Percentiles rank a stretch among this genome's conserved stretches.
phyloP scores from a whole-genome alignment of 2,888 invertebrate species.

The Macroteleia sp. region DNA sequence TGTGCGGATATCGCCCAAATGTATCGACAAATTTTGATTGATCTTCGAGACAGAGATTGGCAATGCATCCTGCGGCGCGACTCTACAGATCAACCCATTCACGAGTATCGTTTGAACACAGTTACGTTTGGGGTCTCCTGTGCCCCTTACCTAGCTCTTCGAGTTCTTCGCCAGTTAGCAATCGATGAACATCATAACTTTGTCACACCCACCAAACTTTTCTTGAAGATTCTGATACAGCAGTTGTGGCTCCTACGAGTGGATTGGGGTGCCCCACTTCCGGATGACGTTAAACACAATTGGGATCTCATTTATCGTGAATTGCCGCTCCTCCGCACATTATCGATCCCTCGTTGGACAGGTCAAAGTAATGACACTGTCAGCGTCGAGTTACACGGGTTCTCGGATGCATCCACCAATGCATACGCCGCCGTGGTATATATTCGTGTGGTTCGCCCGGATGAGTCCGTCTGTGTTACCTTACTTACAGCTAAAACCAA shows the following conservation, averaged over 20 bases:
- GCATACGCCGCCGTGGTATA: not conserved
- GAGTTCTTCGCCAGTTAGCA: constrained; percentile 6
- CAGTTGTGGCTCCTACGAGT: not conserved
- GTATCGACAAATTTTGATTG: constrained; percentile 1
- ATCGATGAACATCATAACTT: not conserved
- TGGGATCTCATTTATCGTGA: no score
- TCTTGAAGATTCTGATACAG: not conserved
- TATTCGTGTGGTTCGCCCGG: no score
- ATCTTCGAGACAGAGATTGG: not conserved
- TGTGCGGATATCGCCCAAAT: not conserved
- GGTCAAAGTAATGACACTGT: no score
- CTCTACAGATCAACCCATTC: not conserved
- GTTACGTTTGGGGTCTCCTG: not conserved
- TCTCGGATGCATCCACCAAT: not conserved
- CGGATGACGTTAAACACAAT: not conserved
- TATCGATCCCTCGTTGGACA: no score
- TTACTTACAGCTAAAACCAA: not conserved
- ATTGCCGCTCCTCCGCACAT: no score
- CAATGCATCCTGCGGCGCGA: constrained; percentile 4
- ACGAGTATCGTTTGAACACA: not conserved
- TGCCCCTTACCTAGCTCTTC: not conserved
- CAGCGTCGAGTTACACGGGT: not conserved
- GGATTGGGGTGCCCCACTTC: not conserved
- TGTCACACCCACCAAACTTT: not conserved
- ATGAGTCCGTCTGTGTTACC: no score